Conservation (phyloP, 2,797 vertebrate species). For the Triplophysa bombifrons region DNA sequence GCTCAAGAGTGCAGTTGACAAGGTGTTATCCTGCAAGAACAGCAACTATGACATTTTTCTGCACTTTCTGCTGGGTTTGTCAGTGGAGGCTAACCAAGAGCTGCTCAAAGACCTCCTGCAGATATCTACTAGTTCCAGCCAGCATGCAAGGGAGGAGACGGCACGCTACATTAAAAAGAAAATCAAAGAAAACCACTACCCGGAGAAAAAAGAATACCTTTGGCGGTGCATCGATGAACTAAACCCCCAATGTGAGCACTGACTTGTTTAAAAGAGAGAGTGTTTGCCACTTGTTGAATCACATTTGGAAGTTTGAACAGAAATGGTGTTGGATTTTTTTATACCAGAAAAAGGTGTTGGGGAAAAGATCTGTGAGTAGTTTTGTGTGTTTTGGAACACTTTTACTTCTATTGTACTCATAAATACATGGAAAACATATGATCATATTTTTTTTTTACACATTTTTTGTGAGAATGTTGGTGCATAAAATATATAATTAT, state of each 20-base stretch:
- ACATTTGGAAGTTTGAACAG: conserved; percentile 48
- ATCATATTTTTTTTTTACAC: background rate
- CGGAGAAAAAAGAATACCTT: conserved; percentile 61
- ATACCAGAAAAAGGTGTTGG: background rate
- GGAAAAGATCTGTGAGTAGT: background rate
- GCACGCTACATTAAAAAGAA: conserved; percentile 65
- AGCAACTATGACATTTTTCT: conserved; percentile 71
- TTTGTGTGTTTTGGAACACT: background rate
- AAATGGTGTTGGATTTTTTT: conserved; percentile 58
- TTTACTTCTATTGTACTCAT: background rate
- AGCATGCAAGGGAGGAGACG: conserved; percentile 48
- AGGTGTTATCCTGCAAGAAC: conserved; percentile 58
- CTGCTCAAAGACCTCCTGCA: conserved; percentile 61
- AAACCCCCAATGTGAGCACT: conserved; percentile 12
- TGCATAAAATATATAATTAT: background rate
- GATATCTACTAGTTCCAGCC: conserved; percentile 33
- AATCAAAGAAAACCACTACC: conserved; percentile 58
- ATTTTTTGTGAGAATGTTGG: background rate
- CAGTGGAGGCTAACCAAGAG: conserved; percentile 60
- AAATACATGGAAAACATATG: background rate
- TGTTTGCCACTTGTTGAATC: background rate
- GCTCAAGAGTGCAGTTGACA: conserved; percentile 67
- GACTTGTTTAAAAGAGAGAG: background rate
- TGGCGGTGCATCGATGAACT: conserved; percentile 70
- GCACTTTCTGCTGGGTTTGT: conserved; percentile 75